These are phyloP conservation scores for Drosophila parthenogenetica DNA, from an alignment of 2,888 invertebrate species.

Conservation along the genomic window DNA sequence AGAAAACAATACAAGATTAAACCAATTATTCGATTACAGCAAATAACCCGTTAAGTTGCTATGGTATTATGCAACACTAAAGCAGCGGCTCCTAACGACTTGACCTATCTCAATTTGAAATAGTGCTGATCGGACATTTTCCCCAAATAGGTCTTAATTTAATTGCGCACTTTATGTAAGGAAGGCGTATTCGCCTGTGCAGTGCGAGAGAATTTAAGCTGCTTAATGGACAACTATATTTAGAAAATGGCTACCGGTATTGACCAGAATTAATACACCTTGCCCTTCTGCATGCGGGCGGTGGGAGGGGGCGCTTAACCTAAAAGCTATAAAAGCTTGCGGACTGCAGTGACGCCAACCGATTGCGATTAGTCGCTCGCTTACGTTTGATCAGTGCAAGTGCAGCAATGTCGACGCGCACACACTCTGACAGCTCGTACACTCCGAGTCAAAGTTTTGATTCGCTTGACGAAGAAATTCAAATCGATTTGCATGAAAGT, in stretches of 20 bases:
- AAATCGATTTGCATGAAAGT: constrained; percentile 4
- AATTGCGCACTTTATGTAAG: constrained; percentile 41
- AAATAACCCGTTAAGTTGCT: background rate
- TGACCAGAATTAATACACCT: constrained; percentile 37
- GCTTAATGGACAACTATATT: constrained; percentile 54
- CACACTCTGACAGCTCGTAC: background rate
- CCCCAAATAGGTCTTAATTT: constrained; percentile 30
- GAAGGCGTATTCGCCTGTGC: background rate
- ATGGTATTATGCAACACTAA: constrained; percentile 3
- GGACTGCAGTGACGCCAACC: constrained; percentile 26
- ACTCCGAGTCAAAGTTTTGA: background rate
- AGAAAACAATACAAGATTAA: background rate
- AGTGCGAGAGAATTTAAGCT: constrained; percentile 40
- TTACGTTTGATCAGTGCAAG: constrained; percentile 44
- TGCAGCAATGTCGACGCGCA: constrained; percentile 12
- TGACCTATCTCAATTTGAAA: constrained; percentile 51
- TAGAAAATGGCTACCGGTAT: constrained; percentile 44
- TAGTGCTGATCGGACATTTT: constrained; percentile 44
- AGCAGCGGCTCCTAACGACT: background rate
- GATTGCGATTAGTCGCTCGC: constrained; percentile 36
- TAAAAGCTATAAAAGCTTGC: constrained; percentile 43
- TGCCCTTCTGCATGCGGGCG: background rate
- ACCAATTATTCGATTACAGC: background rate
- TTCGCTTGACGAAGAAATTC: background rate
- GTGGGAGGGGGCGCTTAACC: constrained; percentile 4